Percentiles rank a stretch among this genome's conserved stretches.
Evolutionary conservation across 2,113 vertebrate species (phyloP).

Genomic region (Antechinus stuartii): DNA sequence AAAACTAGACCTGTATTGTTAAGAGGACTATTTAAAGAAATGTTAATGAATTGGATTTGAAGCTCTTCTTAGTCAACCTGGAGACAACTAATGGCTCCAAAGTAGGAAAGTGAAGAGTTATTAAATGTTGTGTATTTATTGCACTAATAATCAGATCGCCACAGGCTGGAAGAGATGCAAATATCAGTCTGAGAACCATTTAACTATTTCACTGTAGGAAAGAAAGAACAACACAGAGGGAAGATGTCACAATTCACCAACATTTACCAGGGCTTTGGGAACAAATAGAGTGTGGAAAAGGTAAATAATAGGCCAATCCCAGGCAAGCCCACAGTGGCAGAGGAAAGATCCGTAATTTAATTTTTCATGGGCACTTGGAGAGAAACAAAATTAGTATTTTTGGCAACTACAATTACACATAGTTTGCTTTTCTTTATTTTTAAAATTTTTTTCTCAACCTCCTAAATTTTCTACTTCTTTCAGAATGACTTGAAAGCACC

Average conservation of each 20-base stretch:
- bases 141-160: conserved; percentile 86
- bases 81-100: conserved; percentile 85
- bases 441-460: conserved; percentile 16
- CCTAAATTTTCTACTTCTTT: conserved; percentile 45
- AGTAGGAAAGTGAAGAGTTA: conserved; percentile 84
- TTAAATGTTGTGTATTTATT: conserved; percentile 86
- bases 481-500: conserved; percentile 27
- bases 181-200: conserved; percentile 78
- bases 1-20: conserved; percentile 78
- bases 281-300: conserved; percentile 79
- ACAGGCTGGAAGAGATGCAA: conserved; percentile 84
- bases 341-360: conserved; percentile 82
- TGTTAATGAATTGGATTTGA: conserved; percentile 84
- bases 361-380: conserved; percentile 76
- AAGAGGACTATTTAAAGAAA: conserved; percentile 85
- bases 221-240: conserved; percentile 67
- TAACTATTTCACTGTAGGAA: conserved; percentile 77
- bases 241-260: conserved; percentile 66
- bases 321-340: conserved; percentile 79
- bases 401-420: conserved; percentile 64
- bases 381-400: conserved; percentile 82
- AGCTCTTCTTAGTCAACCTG: conserved; percentile 83
- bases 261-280: conserved; percentile 79
- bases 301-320: conserved; percentile 79
- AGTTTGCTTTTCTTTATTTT: conserved; percentile 55